Conservation (phyloP, 2,797 vertebrate genomes). For the Discoglossus pictus region DNA sequence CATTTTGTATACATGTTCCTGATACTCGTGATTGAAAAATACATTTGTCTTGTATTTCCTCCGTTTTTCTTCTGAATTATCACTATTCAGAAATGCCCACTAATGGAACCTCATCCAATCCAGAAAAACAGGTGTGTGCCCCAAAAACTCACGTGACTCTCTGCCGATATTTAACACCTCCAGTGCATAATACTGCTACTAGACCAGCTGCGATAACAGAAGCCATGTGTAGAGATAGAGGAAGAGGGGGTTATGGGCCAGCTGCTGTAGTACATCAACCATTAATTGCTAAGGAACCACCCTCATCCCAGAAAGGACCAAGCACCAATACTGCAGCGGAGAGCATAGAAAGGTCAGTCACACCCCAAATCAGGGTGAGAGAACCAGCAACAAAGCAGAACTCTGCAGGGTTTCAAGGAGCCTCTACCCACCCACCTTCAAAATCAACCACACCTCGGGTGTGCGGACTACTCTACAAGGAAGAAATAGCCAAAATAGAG, state of each 20-base stretch:
- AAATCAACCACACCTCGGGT: background rate
- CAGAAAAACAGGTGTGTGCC: background rate
- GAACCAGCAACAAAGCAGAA: background rate
- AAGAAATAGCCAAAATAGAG: constrained; percentile 65
- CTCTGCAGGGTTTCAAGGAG: background rate
- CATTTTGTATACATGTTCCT: too few relatives aligned
- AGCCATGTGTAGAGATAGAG: background rate
- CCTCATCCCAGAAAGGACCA: background rate
- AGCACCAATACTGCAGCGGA: background rate
- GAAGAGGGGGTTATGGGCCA: background rate
- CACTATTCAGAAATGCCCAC: too few relatives aligned
- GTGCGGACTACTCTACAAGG: constrained; percentile 11
- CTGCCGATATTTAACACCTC: background rate
- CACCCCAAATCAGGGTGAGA: background rate
- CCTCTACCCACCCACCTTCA: background rate
- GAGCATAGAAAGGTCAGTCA: background rate
- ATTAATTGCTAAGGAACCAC: background rate
- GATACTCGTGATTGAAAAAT: too few relatives aligned
- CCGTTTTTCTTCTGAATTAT: too few relatives aligned
- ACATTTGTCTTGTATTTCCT: too few relatives aligned
- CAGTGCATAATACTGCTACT: background rate
- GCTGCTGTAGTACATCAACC: background rate
- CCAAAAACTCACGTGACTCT: background rate
- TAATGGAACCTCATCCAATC: too few relatives aligned
- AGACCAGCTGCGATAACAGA: background rate